Percentiles rank a stretch among this genome's conserved stretches.
Evolutionary conservation across 2,888 invertebrate species (phyloP).

Genomic region (Yponomeuta sedellus): DNA sequence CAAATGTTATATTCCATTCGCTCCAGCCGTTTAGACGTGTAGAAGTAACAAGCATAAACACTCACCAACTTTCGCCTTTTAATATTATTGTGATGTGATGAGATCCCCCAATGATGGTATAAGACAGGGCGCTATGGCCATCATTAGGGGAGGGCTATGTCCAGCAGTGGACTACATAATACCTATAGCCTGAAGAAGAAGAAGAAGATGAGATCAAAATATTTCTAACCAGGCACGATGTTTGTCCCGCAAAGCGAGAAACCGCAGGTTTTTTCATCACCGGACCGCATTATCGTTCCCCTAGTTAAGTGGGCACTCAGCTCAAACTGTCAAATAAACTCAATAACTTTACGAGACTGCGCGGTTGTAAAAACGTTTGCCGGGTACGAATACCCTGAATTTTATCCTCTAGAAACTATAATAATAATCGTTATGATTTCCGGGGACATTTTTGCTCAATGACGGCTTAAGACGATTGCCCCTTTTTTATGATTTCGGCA

Average conservation of each 20-base stretch:
- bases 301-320: background rate
- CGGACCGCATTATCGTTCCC: background rate
- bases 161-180: too few species aligned
- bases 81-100: too few species aligned
- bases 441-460: conserved; percentile 35
- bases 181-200: too few species aligned
- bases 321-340: conserved; percentile 51
- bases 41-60: too few species aligned
- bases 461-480: conserved; percentile 16
- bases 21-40: too few species aligned
- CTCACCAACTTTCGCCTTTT: too few species aligned
- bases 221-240: too few species aligned
- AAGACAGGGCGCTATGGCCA: too few species aligned
- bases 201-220: too few species aligned
- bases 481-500: background rate
- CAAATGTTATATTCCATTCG: too few species aligned
- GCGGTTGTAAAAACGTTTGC: conserved; percentile 22
- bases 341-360: conserved; percentile 59
- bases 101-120: too few species aligned
- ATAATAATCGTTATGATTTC: conserved; percentile 33
- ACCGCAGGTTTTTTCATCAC: background rate
- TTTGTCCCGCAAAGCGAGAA: background rate
- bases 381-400: conserved; percentile 6
- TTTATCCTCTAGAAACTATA: background rate
- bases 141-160: too few species aligned